A percentile compares a stretch with the other conserved stretches of the same genome.
Conservation (phyloP, 2,113 vertebrate genomes). For the Cyprichromis sp. region DNA sequence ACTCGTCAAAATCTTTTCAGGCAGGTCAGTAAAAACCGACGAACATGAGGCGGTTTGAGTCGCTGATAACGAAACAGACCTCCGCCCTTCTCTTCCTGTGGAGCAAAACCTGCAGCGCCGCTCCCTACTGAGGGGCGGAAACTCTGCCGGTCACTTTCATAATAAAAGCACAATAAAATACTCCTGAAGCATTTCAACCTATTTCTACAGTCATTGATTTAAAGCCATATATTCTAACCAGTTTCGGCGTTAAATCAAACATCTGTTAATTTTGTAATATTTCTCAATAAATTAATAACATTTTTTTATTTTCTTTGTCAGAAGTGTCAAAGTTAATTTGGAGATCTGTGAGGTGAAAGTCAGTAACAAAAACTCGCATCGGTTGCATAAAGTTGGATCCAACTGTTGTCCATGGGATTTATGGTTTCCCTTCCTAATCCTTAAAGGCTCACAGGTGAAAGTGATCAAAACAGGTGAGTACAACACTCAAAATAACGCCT, state of each 20-base stretch:
- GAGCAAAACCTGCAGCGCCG: accelerated
- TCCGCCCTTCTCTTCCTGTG: neutral
- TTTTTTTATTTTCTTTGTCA: neutral
- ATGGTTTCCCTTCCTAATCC: neutral
- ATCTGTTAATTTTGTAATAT: neutral
- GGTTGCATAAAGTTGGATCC: accelerated
- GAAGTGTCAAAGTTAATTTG: neutral
- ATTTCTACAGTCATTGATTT: neutral
- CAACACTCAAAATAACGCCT: accelerated
- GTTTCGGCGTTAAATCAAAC: neutral
- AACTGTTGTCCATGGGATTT: accelerated
- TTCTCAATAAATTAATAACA: accelerated
- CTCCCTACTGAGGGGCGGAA: neutral
- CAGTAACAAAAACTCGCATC: accelerated
- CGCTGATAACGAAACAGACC: neutral
- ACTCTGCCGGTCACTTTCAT: accelerated
- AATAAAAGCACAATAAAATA: neutral
- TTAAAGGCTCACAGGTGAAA: neutral
- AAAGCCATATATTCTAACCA: neutral
- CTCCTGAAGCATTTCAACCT: accelerated
- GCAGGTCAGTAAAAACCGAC: accelerated
- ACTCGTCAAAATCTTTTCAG: neutral
- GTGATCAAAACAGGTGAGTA: neutral
- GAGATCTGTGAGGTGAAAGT: neutral
- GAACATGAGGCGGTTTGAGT: neutral